Percentiles rank a stretch among this genome's conserved stretches.
Evolutionary conservation across 2,888 invertebrate genomes (phyloP).

Genomic region (Ochropacha duplaris): DNA sequence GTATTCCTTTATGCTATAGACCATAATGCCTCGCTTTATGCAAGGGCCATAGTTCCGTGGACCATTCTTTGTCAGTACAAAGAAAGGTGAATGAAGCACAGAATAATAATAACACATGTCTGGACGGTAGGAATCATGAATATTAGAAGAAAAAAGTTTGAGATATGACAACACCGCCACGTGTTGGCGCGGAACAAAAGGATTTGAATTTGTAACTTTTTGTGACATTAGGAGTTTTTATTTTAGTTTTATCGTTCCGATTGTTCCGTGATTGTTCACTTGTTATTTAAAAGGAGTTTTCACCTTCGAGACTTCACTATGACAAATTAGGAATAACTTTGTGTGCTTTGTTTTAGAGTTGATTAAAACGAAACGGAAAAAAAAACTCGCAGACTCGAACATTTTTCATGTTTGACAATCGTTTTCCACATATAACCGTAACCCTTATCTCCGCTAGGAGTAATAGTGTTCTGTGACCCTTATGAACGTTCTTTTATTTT

Average conservation of each 20-base stretch:
- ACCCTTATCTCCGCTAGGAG: too few relatives aligned
- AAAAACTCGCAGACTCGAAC: too few relatives aligned
- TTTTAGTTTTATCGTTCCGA: conserved; percentile 18
- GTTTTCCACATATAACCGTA: too few relatives aligned
- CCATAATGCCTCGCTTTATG: conserved; percentile 73
- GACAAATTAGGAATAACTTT: background rate
- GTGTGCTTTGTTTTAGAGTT: too few relatives aligned
- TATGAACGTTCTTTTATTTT: too few relatives aligned
- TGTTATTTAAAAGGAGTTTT: background rate
- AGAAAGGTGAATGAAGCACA: conserved; percentile 73
- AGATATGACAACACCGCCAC: conserved; percentile 75
- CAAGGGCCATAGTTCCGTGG: conserved; percentile 70
- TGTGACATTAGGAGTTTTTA: conserved; percentile 38
- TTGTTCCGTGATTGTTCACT: conserved; percentile 7
- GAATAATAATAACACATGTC: conserved; percentile 77
- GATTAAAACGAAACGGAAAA: background rate
- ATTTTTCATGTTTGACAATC: too few relatives aligned
- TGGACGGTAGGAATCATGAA: conserved; percentile 64
- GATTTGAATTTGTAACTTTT: conserved; percentile 52
- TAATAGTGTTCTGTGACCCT: too few relatives aligned
- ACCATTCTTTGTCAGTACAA: conserved; percentile 64
- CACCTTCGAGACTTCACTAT: background rate
- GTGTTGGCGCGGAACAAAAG: conserved; percentile 66
- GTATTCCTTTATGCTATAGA: conserved; percentile 67
- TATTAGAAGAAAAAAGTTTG: conserved; percentile 59